Conservation (phyloP, 2,113 vertebrate species). For the Chrysochloris asiatica region DNA sequence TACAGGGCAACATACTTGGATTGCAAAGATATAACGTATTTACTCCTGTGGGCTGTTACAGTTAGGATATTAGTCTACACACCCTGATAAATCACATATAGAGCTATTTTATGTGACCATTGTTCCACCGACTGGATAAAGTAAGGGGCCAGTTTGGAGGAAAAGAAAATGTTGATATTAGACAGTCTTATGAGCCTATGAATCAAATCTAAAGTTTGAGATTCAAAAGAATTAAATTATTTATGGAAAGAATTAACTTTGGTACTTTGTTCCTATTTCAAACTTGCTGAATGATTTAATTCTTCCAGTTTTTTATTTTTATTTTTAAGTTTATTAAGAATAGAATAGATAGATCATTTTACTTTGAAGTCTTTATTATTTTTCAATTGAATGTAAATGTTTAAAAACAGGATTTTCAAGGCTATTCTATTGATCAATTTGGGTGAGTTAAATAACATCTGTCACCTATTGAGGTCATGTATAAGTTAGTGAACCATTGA, state of each 20-base stretch:
- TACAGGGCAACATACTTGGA: slow-evolving; percentile 65
- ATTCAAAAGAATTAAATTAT: slow-evolving; percentile 72
- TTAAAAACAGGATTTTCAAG: slow-evolving; percentile 58
- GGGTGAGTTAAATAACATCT: neutral
- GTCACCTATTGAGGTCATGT: neutral
- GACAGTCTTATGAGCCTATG: slow-evolving; percentile 77
- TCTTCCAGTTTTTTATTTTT: neutral
- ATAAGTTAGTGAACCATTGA: too few species aligned
- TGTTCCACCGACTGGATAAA: slow-evolving; percentile 75
- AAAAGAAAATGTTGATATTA: slow-evolving; percentile 44
- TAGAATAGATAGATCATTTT: slow-evolving; percentile 52
- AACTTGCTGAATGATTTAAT: slow-evolving; percentile 1
- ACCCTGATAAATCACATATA: slow-evolving; percentile 80
- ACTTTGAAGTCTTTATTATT: slow-evolving; percentile 57
- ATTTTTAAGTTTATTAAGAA: slow-evolving; percentile 36
- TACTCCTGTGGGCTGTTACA: slow-evolving; percentile 78
- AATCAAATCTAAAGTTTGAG: slow-evolving; percentile 77
- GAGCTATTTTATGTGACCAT: slow-evolving; percentile 77
- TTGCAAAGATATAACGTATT: slow-evolving; percentile 75
- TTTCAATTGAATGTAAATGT: slow-evolving; percentile 58
- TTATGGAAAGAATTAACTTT: slow-evolving; percentile 76
- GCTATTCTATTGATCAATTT: neutral
- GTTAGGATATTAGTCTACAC: slow-evolving; percentile 78
- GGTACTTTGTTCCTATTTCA: slow-evolving; percentile 61
- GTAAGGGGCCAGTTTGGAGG: slow-evolving; percentile 65